phyloP scores from a whole-genome alignment of 2,888 invertebrate species.

The Drosophila kambysellisi region DNA sequence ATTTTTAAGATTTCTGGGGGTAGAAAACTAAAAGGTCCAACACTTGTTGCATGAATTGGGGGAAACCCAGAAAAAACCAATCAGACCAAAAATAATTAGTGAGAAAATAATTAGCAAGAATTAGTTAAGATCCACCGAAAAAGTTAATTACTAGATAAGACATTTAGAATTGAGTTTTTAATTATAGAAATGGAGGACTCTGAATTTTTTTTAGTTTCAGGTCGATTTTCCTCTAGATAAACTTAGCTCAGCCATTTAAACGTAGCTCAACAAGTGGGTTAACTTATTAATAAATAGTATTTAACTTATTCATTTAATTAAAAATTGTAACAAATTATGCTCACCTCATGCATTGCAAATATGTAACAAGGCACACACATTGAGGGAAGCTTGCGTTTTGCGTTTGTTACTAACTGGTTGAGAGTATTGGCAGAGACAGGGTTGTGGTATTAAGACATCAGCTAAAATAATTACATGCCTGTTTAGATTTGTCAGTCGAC shows the following conservation, averaged over 20 bases:
- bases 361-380: neutral
- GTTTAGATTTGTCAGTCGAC: constrained; percentile 73
- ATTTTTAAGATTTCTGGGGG: too few relatives aligned
- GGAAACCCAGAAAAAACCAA: too few relatives aligned
- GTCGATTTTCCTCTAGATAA: neutral
- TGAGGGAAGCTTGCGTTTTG: too few relatives aligned
- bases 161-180: too few relatives aligned
- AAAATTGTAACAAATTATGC: neutral
- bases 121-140: too few relatives aligned
- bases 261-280: neutral
- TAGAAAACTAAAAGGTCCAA: too few relatives aligned
- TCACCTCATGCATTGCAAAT: constrained; percentile 28
- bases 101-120: too few relatives aligned
- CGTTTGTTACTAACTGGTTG: constrained; percentile 46
- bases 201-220: too few relatives aligned
- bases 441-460: constrained; percentile 70
- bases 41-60: too few relatives aligned
- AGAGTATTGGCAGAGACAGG: constrained; percentile 55
- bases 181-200: too few relatives aligned
- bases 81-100: too few relatives aligned
- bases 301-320: neutral
- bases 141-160: too few relatives aligned
- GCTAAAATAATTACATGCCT: constrained; percentile 78
- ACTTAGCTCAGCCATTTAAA: neutral
- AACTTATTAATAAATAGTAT: neutral